These are phyloP conservation scores for Tenodera sinensis DNA, from an alignment of 2,888 invertebrate species.

Conservation along the genomic window DNA sequence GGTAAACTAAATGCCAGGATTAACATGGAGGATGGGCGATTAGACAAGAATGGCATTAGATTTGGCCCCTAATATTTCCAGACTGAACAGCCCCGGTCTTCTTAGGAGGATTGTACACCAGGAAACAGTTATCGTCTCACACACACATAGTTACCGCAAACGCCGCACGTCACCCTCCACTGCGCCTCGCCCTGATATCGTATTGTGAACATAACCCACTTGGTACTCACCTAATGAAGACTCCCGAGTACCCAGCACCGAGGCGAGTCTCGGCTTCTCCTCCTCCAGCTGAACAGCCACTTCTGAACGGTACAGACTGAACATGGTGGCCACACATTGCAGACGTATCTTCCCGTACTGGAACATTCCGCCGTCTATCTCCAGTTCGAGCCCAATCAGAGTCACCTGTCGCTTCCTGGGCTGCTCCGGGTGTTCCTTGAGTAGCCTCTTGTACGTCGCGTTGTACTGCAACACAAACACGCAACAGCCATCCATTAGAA, in stretches of 20 bases:
- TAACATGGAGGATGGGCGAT: too few species aligned
- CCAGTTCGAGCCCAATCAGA: constrained; percentile 58
- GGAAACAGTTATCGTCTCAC: too few species aligned
- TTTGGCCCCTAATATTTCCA: too few species aligned
- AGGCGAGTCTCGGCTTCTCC: constrained; percentile 70
- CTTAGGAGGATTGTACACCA: too few species aligned
- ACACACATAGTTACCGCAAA: too few species aligned
- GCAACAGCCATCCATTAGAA: too few species aligned
- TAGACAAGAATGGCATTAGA: too few species aligned
- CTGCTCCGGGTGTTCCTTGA: constrained; percentile 30
- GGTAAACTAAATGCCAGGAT: too few species aligned
- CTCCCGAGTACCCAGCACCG: constrained; percentile 68
- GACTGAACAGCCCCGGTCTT: too few species aligned
- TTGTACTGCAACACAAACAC: constrained; percentile 40
- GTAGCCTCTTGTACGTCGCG: constrained; percentile 37
- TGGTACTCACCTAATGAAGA: constrained; percentile 51
- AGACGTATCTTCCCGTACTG: constrained; percentile 61
- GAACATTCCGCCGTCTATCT: constrained; percentile 61
- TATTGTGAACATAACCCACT: too few species aligned
- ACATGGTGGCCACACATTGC: constrained; percentile 64
- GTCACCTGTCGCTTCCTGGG: constrained; percentile 36
- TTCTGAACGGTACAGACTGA: constrained; percentile 62
- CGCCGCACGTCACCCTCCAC: too few species aligned
- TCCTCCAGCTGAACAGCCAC: constrained; percentile 64
- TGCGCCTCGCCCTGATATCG: too few species aligned